phyloP scores from a whole-genome alignment of 2,797 vertebrate species.

The Anolis apletophallus region DNA sequence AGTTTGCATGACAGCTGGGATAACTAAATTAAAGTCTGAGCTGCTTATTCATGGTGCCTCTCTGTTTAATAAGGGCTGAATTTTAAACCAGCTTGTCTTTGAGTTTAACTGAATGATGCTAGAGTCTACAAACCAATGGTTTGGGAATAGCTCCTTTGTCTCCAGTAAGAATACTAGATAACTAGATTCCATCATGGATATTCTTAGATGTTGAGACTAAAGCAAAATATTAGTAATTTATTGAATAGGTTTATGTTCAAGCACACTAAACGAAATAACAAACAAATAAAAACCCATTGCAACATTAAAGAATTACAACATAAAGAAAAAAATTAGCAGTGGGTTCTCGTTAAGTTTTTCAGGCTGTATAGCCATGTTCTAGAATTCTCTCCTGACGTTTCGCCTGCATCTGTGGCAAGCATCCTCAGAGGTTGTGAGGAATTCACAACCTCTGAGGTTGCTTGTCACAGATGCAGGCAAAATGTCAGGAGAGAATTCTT shows the following conservation, averaged over 20 bases:
- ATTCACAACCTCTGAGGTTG: too few species aligned
- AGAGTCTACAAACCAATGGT: not conserved
- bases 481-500: too few species aligned
- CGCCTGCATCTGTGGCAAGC: too few species aligned
- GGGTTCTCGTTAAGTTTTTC: too few species aligned
- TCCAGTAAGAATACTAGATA: not conserved
- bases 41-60: not conserved
- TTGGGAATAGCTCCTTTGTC: not conserved
- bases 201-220: not conserved
- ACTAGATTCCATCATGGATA: not conserved
- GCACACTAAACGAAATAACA: not conserved
- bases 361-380: too few species aligned
- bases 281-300: too few species aligned
- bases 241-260: not conserved
- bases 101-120: not conserved
- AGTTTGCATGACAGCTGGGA: not conserved
- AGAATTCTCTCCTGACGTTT: too few species aligned
- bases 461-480: too few species aligned
- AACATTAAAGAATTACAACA: too few species aligned
- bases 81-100: not conserved
- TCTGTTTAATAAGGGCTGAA: not conserved
- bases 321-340: too few species aligned
- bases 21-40: not conserved
- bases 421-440: too few species aligned
- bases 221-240: not conserved